Evolutionary conservation across 2,888 invertebrate species (phyloP).

Genomic region (Glyphotaelius pellucidus): DNA sequence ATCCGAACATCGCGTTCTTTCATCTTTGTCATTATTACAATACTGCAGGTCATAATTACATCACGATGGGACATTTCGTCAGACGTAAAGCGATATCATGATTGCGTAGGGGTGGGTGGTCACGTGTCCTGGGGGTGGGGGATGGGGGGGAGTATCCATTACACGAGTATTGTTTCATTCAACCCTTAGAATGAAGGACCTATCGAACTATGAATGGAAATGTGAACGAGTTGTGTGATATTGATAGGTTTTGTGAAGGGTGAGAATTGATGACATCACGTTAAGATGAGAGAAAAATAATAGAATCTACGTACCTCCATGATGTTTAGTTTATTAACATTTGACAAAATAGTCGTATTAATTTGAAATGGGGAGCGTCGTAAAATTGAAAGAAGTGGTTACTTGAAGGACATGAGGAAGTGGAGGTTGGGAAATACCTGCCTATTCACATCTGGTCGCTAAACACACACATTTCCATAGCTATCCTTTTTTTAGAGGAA

Average conservation of each 20-base stretch:
- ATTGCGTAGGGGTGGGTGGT: constrained; percentile 29
- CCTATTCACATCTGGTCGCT: no score
- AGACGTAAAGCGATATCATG: constrained; percentile 15
- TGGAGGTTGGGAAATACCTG: no score
- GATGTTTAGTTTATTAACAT: no score
- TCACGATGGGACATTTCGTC: constrained; percentile 33
- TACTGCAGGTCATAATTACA: constrained; percentile 6
- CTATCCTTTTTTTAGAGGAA: no score
- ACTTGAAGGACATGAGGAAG: no score
- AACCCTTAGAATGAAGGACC: constrained; percentile 13
- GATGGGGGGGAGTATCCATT: constrained; percentile 35
- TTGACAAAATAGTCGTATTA: no score
- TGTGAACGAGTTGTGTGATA: neutral
- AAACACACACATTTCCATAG: no score
- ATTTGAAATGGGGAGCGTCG: no score
- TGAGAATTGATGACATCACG: neutral
- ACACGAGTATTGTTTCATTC: constrained; percentile 33
- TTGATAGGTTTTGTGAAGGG: neutral
- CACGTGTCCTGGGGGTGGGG: constrained; percentile 16
- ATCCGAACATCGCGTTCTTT: neutral
- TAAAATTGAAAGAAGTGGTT: no score
- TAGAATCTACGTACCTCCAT: no score
- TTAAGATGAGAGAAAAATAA: neutral
- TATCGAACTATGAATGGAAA: constrained; percentile 6
- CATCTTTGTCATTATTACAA: constrained; percentile 17